phyloP scores from a whole-genome alignment of 2,888 invertebrate species.

The Agrotis puta region DNA sequence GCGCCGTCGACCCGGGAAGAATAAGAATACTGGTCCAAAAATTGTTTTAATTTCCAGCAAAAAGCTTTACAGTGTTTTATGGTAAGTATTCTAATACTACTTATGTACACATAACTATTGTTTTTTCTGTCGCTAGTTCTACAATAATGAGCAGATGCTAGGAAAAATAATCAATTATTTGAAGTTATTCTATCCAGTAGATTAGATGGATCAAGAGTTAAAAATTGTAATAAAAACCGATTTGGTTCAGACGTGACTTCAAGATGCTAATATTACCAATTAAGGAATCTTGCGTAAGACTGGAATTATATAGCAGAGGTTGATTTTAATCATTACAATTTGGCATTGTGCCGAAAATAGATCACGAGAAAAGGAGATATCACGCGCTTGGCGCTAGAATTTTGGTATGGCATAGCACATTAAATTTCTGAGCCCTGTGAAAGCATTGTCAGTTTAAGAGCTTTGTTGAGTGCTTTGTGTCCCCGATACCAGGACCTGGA shows the following conservation, averaged over 20 bases:
- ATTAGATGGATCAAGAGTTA: too few relatives aligned
- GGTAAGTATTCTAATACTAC: too few relatives aligned
- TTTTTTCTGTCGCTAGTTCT: too few relatives aligned
- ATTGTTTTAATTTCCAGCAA: not conserved
- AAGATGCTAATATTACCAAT: not conserved
- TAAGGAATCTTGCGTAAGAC: not conserved
- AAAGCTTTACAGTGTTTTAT: not conserved
- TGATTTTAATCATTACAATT: conserved; percentile 20
- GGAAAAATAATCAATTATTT: too few relatives aligned
- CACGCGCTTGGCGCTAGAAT: conserved; percentile 16
- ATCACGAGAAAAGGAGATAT: conserved; percentile 20
- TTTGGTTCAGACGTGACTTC: not conserved
- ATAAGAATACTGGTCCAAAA: not conserved
- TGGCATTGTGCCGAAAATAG: conserved; percentile 41
- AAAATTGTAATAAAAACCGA: not conserved
- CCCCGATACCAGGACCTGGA: not conserved
- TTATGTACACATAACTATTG: too few relatives aligned
- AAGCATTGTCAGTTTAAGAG: not conserved
- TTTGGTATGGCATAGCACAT: conserved; percentile 1
- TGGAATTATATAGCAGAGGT: conserved; percentile 3
- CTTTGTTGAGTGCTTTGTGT: not conserved
- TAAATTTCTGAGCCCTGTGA: conserved; percentile 5
- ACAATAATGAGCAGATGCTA: too few relatives aligned
- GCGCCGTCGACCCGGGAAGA: too few relatives aligned
- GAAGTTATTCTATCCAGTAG: too few relatives aligned